Base-by-base conservation (phyloP, 1,140 invertebrate species). In the Diachasma alloeum region DNA sequence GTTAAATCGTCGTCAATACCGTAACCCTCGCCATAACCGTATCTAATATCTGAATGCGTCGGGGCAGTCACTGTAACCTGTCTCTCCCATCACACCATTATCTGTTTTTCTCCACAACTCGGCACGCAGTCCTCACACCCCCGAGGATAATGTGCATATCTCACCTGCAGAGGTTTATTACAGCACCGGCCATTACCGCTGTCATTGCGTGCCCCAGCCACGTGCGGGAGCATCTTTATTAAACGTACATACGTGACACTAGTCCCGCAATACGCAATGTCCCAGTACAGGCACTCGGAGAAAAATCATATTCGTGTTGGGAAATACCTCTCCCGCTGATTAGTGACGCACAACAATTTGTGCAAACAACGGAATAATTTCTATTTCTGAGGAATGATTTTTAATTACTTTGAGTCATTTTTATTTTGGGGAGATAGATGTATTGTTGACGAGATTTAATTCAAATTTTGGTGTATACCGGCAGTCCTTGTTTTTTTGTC, bases 191-290 rank as follows among this genome's bases (percentile, higher is more conserved):
- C 76, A 79, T 84, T 83, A 83, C 78, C 71, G 81, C 80, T 80
- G 79, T 77, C 83, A 80, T 82, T 81, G 76, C 78, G 72, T 72
- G 75, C 42, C 17, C 53, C 42, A 77, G 75, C 75, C 75, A 77
- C 75, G 75, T 77, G 75, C 59, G 76, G 80, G 73, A 77, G 75
- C 73, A 77, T 83, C 81, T 83, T 81, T 82, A 80, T 79, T 83
- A 82, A 83, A 46, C 72, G 69, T 66, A 46, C 63, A 48, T 68
- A 26, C 22, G 46, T 24, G 37, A 31, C 31, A 31, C 31, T 5
- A 74, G 77, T 73, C 68, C 66, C 39, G 15, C 15, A 44, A 72
- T 26, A 48, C 44, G 11, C 17, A 36, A 31, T 72, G 24, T 76
- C 73, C 66, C 73, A 31, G 6, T 31, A 31, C 31, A 31, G 2